phyloP scores from a whole-genome alignment of 2,888 invertebrate genomes.

The Erebia ligea region DNA sequence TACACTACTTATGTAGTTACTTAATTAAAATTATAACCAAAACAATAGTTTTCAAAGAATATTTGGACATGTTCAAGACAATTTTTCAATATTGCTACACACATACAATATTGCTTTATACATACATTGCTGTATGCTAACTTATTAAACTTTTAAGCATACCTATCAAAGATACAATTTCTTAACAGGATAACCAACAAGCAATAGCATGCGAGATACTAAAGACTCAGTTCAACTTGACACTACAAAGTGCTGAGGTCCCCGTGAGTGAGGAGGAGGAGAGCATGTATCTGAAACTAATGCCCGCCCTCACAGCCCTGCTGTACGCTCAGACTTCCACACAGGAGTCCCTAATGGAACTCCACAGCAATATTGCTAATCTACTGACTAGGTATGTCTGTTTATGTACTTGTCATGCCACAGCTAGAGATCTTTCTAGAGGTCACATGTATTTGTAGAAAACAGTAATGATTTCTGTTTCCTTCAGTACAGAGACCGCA shows the following conservation, averaged over 20 bases:
- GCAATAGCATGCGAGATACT: slow-evolving; percentile 88
- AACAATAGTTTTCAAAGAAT: too few species aligned
- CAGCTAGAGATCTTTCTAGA: neutral
- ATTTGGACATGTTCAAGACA: too few species aligned
- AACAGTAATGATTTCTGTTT: neutral
- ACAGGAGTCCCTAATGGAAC: slow-evolving; percentile 85
- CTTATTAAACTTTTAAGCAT: neutral
- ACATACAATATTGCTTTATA: too few species aligned
- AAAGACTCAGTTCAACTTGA: slow-evolving; percentile 91
- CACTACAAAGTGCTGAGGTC: slow-evolving; percentile 76
- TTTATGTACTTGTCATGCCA: neutral
- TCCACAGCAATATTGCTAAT: slow-evolving; percentile 92
- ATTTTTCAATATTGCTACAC: too few species aligned
- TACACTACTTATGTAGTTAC: too few species aligned
- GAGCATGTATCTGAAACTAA: slow-evolving; percentile 87
- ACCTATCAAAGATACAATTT: neutral
- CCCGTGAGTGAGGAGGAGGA: slow-evolving; percentile 85
- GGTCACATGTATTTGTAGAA: neutral
- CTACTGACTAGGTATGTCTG: slow-evolving; percentile 85
- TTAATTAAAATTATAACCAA: too few species aligned
- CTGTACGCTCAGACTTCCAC: slow-evolving; percentile 83
- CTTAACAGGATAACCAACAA: slow-evolving; percentile 81
- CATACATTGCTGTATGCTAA: too few species aligned
- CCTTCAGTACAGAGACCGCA: too few species aligned
- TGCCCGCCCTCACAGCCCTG: slow-evolving; percentile 87